Conservation (phyloP, 2,113 vertebrate genomes). For the Psilopsiagon aymara region DNA sequence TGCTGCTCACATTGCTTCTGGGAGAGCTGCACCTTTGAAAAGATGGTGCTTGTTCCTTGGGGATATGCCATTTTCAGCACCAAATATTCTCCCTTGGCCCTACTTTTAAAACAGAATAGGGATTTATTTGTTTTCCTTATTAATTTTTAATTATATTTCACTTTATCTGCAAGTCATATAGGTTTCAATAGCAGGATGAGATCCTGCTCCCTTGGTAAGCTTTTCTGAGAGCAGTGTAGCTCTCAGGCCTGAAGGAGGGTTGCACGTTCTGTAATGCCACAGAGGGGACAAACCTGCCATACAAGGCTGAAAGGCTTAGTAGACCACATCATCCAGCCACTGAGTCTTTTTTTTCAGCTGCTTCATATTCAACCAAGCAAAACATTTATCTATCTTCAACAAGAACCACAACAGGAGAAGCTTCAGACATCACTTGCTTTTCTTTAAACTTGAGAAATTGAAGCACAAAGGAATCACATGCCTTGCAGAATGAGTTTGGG, state of each 20-base stretch:
- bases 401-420: not conserved
- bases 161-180: not conserved
- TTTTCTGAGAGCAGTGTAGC: not conserved
- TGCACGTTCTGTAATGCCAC: accelerated
- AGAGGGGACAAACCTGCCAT: not conserved
- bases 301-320: not conserved
- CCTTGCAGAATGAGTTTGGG: not conserved
- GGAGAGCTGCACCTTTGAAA: not conserved
- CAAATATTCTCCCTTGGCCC: not conserved
- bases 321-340: not conserved
- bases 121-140: not conserved
- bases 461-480: not conserved
- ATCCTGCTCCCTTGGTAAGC: not conserved
- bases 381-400: not conserved
- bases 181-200: not conserved
- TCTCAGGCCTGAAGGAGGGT: not conserved
- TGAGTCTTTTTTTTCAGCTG: not conserved
- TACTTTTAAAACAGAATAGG: not conserved
- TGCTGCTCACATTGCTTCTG: conserved; percentile 22
- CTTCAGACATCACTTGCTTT: not conserved
- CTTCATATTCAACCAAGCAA: not conserved
- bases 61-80: not conserved
- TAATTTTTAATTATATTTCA: conserved; percentile 26
- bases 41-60: not conserved
- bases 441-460: not conserved